These are phyloP conservation scores for Drosophila nigromelanica DNA, from an alignment of 1,140 invertebrate species.

Conservation along the genomic window DNA sequence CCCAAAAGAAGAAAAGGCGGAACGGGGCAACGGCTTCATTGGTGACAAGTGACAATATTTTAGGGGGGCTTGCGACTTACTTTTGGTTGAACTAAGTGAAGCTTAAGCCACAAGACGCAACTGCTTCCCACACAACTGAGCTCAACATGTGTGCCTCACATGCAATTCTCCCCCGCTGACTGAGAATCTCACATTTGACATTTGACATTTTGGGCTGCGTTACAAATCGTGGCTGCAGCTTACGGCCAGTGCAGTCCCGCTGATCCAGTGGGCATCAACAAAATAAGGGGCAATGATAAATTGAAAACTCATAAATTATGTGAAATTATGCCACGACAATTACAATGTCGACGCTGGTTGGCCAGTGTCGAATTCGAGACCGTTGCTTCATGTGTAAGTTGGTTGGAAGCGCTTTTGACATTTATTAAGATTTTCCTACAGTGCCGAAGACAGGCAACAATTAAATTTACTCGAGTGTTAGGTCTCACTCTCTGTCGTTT, in stretches of 20 bases:
- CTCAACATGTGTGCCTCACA: conserved; percentile 68
- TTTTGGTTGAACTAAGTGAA: conserved; percentile 37
- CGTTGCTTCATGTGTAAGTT: conserved; percentile 66
- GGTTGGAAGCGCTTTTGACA: conserved; percentile 73
- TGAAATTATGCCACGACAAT: conserved; percentile 59
- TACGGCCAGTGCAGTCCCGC: conserved; percentile 1
- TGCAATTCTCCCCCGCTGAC: conserved; percentile 29
- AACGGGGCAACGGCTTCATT: conserved; percentile 23
- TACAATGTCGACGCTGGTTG: conserved; percentile 34
- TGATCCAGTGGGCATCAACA: neutral
- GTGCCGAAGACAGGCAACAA: conserved; percentile 33
- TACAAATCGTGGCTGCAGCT: conserved; percentile 36
- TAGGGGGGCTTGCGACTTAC: conserved; percentile 32
- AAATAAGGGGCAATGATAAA: conserved; percentile 54
- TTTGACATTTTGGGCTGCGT: conserved; percentile 59
- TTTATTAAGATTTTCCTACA: conserved; percentile 71
- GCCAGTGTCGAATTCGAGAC: conserved; percentile 59
- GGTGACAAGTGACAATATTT: conserved; percentile 74
- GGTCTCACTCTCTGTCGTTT: neutral
- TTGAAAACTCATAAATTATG: conserved; percentile 81
- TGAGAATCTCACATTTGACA: conserved; percentile 52
- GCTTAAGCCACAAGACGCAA: conserved; percentile 28
- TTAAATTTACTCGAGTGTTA: conserved; percentile 54
- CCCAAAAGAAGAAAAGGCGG: too few relatives aligned
- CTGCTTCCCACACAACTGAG: conserved; percentile 65